phyloP scores from a whole-genome alignment of 2,113 vertebrate genomes.

The Lipotes vexillifer region DNA sequence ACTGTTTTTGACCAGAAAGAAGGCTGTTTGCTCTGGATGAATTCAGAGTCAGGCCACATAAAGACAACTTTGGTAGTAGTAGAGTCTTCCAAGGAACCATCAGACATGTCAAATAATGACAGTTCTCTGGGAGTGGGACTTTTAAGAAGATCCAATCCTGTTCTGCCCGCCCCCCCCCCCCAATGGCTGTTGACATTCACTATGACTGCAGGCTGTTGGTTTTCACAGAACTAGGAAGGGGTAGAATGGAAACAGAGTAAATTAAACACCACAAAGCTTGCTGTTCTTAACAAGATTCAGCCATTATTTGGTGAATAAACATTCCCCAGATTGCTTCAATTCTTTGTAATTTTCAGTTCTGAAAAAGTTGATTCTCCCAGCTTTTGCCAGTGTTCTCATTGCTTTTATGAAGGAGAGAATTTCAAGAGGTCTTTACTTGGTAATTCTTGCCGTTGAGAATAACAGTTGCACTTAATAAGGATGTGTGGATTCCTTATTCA shows the following conservation, averaged over 20 bases:
- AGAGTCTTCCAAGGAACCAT: not conserved
- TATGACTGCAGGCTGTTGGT: not conserved
- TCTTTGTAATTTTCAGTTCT: conserved; percentile 25
- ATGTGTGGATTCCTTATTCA: not conserved
- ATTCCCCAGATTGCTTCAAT: not conserved
- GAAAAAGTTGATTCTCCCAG: not conserved
- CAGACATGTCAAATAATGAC: not conserved
- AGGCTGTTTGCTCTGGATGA: not conserved
- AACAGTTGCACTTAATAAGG: not conserved
- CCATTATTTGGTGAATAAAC: not conserved
- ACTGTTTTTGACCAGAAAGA: not conserved
- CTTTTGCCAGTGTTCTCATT: not conserved
- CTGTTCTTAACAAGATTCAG: not conserved
- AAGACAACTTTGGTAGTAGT: not conserved
- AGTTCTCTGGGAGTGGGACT: not conserved
- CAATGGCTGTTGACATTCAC: not conserved
- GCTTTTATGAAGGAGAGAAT: not conserved
- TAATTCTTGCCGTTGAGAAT: not conserved
- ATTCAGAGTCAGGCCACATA: not conserved
- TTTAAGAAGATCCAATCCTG: not conserved
- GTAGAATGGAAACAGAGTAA: not conserved
- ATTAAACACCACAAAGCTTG: not conserved
- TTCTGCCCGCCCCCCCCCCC: not conserved
- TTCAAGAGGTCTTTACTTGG: not conserved
- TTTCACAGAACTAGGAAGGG: not conserved